Conservation (phyloP, 2,797 vertebrate genomes). For the Poeciliopsis presidionis region DNA sequence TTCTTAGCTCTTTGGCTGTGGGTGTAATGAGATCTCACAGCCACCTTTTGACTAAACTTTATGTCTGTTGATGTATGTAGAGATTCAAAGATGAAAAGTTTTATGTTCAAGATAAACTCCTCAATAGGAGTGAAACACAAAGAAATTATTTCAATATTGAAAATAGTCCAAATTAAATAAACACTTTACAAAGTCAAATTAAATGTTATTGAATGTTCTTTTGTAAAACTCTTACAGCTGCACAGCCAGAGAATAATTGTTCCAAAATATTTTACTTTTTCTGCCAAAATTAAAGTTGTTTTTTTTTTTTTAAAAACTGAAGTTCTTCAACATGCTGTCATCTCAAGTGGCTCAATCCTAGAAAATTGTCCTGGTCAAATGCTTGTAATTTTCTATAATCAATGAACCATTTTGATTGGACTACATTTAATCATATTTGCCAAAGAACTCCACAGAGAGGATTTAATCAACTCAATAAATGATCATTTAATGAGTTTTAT, state of each 20-base stretch:
- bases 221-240: neutral
- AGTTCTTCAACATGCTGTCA: neutral
- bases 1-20: neutral
- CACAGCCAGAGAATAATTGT: neutral
- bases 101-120: neutral
- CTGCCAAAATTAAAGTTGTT: neutral
- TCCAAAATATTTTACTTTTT: neutral
- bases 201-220: no score
- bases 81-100: neutral
- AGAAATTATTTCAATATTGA: neutral
- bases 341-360: neutral
- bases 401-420: neutral
- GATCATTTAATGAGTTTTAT: conserved; percentile 3
- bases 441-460: neutral
- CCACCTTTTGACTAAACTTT: neutral
- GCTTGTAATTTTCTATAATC: neutral
- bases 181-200: no score
- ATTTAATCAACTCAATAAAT: neutral
- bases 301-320: neutral
- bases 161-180: neutral
- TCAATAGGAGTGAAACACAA: neutral
- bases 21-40: neutral
- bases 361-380: neutral
- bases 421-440: neutral
- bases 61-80: neutral